Conservation (phyloP, 2,888 invertebrate genomes). For the Cerastis leucographa region DNA sequence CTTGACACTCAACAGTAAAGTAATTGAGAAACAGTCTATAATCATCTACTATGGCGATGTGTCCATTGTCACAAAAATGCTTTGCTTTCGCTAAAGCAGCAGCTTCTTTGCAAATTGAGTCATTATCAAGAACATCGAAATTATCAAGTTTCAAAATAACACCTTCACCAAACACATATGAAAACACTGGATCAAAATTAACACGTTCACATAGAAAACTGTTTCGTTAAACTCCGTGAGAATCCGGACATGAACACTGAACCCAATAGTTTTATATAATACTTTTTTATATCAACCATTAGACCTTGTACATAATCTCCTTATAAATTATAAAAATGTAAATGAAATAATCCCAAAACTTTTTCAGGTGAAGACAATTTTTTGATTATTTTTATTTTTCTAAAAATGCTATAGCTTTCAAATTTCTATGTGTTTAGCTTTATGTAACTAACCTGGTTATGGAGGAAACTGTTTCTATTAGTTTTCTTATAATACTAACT, state of each 20-base stretch:
- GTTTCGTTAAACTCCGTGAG: conserved; percentile 77
- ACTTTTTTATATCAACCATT: conserved; percentile 54
- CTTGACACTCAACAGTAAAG: conserved; percentile 63
- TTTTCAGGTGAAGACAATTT: conserved; percentile 85
- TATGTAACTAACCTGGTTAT: conserved; percentile 82
- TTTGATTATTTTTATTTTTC: conserved; percentile 58
- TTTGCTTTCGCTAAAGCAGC: conserved; percentile 87
- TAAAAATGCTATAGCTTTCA: conserved; percentile 80
- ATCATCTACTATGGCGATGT: conserved; percentile 54
- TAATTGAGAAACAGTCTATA: conserved; percentile 79
- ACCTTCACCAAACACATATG: conserved; percentile 68
- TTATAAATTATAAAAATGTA: conserved; percentile 60
- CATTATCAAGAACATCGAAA: conserved; percentile 66
- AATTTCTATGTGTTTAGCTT: conserved; percentile 86
- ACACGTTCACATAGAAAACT: conserved; percentile 58
- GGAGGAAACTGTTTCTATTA: conserved; percentile 80
- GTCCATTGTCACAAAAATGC: conserved; percentile 71
- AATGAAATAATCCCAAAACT: conserved; percentile 73
- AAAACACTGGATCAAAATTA: conserved; percentile 61
- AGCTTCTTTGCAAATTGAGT: conserved; percentile 81
- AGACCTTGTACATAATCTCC: conserved; percentile 62
- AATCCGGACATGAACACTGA: conserved; percentile 76
- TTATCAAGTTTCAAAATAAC: conserved; percentile 58
- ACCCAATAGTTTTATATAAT: conserved; percentile 60
- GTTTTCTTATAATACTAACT: conserved; percentile 32